Conservation (phyloP, 2,888 invertebrate species). For the Luffia ferchaultella region DNA sequence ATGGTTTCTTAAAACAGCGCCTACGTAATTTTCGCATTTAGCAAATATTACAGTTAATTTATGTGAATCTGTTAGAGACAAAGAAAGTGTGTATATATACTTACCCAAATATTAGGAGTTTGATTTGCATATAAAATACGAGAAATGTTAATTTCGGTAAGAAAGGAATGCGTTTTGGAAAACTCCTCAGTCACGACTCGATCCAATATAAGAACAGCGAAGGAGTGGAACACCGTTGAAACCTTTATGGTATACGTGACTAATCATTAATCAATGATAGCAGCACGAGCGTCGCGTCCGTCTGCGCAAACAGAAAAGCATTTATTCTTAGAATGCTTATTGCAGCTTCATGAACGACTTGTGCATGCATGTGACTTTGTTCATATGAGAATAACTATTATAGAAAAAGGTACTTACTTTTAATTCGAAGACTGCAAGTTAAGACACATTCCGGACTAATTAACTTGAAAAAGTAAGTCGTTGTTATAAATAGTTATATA, state of each 20-base stretch:
- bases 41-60: background rate
- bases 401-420: too few relatives aligned
- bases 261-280: slow-evolving; percentile 11
- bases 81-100: background rate
- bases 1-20: background rate
- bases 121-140: background rate
- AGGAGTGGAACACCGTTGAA: slow-evolving; percentile 11
- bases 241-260: slow-evolving; percentile 7
- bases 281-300: slow-evolving; percentile 1
- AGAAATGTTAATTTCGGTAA: slow-evolving; percentile 1
- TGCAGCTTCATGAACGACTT: too few relatives aligned
- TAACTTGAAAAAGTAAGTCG: too few relatives aligned
- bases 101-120: too few relatives aligned
- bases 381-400: too few relatives aligned
- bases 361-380: too few relatives aligned
- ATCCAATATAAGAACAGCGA: slow-evolving; percentile 5
- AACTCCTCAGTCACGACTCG: slow-evolving; percentile 4
- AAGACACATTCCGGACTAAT: too few relatives aligned
- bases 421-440: too few relatives aligned
- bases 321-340: too few relatives aligned
- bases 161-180: background rate
- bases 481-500: too few relatives aligned
- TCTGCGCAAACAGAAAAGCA: background rate
- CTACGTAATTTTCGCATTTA: background rate
- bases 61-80: background rate